These are phyloP conservation scores for Oreochromis mossambicus DNA, from an alignment of 2,797 vertebrate genomes.

Conservation along the genomic window DNA sequence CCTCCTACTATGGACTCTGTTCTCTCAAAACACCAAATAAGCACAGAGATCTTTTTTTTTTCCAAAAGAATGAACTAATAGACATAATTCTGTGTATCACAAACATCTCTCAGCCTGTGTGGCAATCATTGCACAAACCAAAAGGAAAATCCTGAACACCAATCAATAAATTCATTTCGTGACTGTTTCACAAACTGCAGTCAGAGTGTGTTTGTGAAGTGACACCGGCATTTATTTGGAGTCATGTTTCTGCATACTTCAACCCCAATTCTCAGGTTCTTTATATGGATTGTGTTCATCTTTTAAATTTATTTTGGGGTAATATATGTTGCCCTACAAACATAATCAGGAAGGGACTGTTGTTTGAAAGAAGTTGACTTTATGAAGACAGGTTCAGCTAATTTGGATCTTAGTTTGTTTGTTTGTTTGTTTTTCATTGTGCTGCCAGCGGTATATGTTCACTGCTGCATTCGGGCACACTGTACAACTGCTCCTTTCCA, in stretches of 20 bases:
- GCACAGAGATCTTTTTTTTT: too few relatives aligned
- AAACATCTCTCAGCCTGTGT: not conserved
- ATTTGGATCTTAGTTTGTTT: conserved; percentile 32
- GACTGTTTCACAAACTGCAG: not conserved
- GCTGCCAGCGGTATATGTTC: conserved; percentile 29
- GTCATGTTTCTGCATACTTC: not conserved
- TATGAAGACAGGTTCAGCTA: not conserved
- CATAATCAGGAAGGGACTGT: not conserved
- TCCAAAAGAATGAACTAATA: not conserved
- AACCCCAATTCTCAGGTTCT: not conserved
- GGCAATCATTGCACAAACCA: not conserved
- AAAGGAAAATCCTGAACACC: not conserved
- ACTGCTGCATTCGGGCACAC: conserved; percentile 13
- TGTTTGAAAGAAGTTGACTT: not conserved
- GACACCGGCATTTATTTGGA: not conserved
- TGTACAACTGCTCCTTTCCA: conserved; percentile 12
- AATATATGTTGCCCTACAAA: not conserved
- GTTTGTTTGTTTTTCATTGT: not conserved
- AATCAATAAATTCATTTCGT: not conserved
- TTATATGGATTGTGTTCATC: not conserved
- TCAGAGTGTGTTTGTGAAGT: not conserved
- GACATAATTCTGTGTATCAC: not conserved
- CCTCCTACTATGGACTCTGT: not conserved
- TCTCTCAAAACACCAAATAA: not conserved
- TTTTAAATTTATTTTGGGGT: not conserved